Conservation (phyloP, 2,113 vertebrate genomes). For the Clarias gariepinus region DNA sequence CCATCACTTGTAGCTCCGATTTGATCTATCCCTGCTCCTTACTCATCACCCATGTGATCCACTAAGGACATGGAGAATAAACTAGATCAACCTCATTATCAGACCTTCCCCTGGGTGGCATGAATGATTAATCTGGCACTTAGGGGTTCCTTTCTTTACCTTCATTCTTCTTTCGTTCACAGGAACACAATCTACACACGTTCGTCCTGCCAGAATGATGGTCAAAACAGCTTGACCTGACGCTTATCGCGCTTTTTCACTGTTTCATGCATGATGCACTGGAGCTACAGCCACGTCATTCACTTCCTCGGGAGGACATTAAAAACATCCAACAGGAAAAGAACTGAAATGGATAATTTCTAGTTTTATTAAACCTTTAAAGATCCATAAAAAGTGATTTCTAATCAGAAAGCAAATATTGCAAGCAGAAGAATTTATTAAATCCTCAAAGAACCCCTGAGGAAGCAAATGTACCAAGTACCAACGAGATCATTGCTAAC, state of each 20-base stretch:
- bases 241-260: background rate
- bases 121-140: slow-evolving; percentile 9
- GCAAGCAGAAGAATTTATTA: background rate
- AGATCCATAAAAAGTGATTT: background rate
- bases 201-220: background rate
- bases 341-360: background rate
- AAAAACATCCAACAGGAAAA: background rate
- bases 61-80: background rate
- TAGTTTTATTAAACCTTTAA: background rate
- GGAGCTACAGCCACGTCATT: background rate
- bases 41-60: background rate
- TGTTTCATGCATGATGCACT: background rate
- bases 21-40: background rate
- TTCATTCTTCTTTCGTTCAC: background rate
- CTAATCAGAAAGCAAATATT: background rate
- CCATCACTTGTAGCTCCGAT: background rate
- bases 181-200: background rate
- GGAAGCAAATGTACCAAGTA: background rate
- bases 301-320: background rate
- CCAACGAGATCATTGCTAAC: background rate
- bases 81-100: background rate
- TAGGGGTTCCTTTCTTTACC: background rate
- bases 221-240: slow-evolving; percentile 1
- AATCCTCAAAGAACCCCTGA: background rate
- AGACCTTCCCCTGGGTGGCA: background rate